Base-by-base conservation (phyloP, 2,797 vertebrate genomes). In the Brotula barbata region DNA sequence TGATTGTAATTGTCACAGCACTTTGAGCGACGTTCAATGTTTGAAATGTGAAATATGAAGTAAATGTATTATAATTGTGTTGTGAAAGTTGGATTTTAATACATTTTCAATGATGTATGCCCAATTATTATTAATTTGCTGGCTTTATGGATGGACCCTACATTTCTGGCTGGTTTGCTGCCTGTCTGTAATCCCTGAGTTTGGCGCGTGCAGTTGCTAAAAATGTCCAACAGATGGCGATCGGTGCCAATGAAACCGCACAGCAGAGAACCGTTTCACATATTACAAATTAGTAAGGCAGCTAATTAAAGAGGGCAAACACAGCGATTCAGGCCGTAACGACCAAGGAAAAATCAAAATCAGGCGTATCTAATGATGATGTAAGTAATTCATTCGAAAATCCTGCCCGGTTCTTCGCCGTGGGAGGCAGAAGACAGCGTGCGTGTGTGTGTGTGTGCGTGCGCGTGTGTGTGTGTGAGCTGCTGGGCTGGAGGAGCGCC, bases 181-280 rank as follows among this genome's bases (percentile, higher is more conserved):
- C 89, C 89, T 86, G 86, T 33, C 33, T 59, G 34, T 47, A 87
- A 87, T 71, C 8, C 20, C 14, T 12, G 31, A 20, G 13, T 13
- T 8, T 43, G 2, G 0, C 3, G 7, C 28, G 0, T 28, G 70
- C 42, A 80, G 54, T 69, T 40, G 22, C 48, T 7, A 13, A 5
- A 28, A 6, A 3, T 45, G 0, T 1, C 16, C 86, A 9, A 71
- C 48, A 72, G 81, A 53, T 80, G 85, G 78, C 64, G 69, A 39
- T 15, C 21, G 63, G 5, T 31, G 36, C 42, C 41, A 52, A 41
- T 60, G 19, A 45, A 45, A 15, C 19, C 10, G 10, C 11, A 8
- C 28, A 34, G 10, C n/a, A 15, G 13, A 14, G 16, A 13, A 43
- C 8, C 16, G 17, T 33, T 16, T 11, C 13, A 34, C 2, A 19